Conservation (phyloP, 2,888 invertebrate species). For the Polydrusus tereticollis region DNA sequence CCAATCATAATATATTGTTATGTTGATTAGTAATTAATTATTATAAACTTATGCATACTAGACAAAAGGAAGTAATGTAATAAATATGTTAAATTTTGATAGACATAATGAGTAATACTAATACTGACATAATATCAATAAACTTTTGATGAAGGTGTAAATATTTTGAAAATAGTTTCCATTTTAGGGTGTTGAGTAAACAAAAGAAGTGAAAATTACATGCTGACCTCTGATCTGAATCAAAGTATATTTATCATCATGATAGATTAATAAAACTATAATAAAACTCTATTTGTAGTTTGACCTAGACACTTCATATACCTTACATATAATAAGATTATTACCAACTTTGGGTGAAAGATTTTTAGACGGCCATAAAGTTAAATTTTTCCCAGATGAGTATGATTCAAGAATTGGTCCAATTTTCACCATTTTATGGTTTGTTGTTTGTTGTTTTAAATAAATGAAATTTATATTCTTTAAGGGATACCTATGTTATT, state of each 20-base stretch:
- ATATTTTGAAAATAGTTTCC: constrained; percentile 13
- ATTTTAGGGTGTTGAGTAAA: constrained; percentile 22
- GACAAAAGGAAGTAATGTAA: neutral
- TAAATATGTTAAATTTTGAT: neutral
- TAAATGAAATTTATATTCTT: too few relatives aligned
- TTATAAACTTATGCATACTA: neutral
- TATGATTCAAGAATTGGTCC: too few relatives aligned
- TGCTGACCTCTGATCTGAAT: constrained; percentile 2
- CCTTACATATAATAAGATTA: too few relatives aligned
- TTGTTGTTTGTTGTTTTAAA: too few relatives aligned
- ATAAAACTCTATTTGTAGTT: too few relatives aligned
- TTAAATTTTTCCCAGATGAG: too few relatives aligned
- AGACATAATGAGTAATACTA: neutral
- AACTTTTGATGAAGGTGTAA: neutral
- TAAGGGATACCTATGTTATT: too few relatives aligned
- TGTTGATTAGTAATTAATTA: neutral
- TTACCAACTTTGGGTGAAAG: too few relatives aligned
- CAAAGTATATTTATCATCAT: neutral
- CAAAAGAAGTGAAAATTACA: constrained; percentile 2
- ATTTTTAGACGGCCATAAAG: too few relatives aligned
- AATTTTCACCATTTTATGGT: too few relatives aligned
- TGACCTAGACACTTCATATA: too few relatives aligned
- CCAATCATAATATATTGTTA: neutral
- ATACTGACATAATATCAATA: neutral
- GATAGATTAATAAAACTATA: constrained; percentile 6